Percentiles rank a stretch among this genome's conserved stretches.
These are phyloP conservation scores for Leptoteleia sp. DNA, from an alignment of 1,140 invertebrate species.

Conservation along the genomic window DNA sequence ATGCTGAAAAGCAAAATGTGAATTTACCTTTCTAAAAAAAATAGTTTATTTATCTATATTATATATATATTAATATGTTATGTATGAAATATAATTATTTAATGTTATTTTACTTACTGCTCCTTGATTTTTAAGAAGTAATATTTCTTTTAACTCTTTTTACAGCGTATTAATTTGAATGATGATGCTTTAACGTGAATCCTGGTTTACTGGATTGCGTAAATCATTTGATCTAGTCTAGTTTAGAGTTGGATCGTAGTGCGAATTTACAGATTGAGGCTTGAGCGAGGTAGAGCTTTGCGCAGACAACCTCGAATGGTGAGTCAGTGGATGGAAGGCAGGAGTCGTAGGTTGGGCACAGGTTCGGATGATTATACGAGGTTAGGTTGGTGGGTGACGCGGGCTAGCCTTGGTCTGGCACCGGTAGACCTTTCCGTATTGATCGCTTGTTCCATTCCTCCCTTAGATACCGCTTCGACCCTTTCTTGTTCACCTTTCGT, in stretches of 20 bases:
- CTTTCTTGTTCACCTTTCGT: conserved; percentile 68
- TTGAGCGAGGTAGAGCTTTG: conserved; percentile 24
- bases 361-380: conserved; percentile 72
- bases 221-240: conserved; percentile 17
- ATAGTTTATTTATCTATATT: no score
- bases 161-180: neutral
- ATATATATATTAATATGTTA: no score
- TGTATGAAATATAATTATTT: no score
- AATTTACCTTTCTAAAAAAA: no score
- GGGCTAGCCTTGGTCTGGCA: conserved; percentile 79
- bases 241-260: conserved; percentile 15
- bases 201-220: conserved; percentile 2
- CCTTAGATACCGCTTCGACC: conserved; percentile 77
- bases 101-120: no score
- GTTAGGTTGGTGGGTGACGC: conserved; percentile 76
- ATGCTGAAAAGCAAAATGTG: no score
- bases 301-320: conserved; percentile 50
- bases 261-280: conserved; percentile 24
- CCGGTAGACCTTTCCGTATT: conserved; percentile 79
- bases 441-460: conserved; percentile 78
- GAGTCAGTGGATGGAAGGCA: conserved; percentile 65
- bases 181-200: conserved; percentile 12
- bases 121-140: no score
- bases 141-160: no score
- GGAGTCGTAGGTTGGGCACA: conserved; percentile 72